These are phyloP conservation scores for Bufo bufo DNA, from an alignment of 2,113 vertebrate genomes.

Conservation along the genomic window DNA sequence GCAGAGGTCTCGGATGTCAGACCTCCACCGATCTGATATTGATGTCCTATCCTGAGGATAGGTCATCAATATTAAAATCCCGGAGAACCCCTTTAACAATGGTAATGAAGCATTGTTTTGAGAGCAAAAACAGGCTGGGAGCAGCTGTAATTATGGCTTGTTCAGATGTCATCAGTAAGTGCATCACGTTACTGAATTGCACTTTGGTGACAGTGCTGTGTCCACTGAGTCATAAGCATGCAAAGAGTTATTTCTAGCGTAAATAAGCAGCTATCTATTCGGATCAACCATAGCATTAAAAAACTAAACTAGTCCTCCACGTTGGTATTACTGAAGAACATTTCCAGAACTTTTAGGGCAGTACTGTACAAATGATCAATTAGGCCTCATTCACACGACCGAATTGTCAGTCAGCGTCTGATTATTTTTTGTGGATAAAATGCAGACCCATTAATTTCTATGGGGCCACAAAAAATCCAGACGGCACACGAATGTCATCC, in stretches of 20 bases:
- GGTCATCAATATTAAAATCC: too few species aligned
- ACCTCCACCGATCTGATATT: too few species aligned
- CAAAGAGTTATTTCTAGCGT: neutral
- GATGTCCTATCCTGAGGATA: too few species aligned
- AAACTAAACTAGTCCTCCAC: neutral
- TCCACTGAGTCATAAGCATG: conserved; percentile 28
- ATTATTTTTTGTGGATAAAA: too few species aligned
- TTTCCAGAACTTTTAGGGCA: neutral
- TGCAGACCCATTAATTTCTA: too few species aligned
- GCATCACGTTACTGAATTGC: conserved; percentile 18
- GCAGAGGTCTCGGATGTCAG: too few species aligned
- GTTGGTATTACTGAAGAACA: neutral
- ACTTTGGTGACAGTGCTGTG: neutral
- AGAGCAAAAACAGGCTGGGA: neutral
- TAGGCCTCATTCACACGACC: too few species aligned
- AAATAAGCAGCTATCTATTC: neutral
- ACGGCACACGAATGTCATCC: too few species aligned
- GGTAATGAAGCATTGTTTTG: neutral
- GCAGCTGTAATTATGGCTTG: conserved; percentile 29
- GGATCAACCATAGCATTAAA: neutral
- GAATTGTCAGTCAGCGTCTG: too few species aligned
- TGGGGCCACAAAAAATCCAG: too few species aligned
- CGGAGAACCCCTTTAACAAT: neutral
- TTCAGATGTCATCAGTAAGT: conserved; percentile 4
- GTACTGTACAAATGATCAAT: neutral